Conservation (phyloP, 2,888 invertebrate species). For the Tridacna gigas region DNA sequence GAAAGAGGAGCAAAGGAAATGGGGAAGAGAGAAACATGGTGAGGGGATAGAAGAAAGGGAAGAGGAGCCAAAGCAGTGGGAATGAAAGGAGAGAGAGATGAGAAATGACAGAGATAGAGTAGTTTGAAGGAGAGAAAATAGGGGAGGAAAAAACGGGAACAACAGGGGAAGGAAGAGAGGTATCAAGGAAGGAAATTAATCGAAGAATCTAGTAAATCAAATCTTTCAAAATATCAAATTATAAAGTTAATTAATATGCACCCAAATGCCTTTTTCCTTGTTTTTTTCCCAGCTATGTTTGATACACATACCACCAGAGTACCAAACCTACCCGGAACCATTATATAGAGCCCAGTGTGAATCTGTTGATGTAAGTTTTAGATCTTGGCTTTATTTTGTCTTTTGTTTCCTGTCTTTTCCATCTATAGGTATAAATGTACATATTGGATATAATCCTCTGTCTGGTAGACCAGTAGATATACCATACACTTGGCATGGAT, state of each 20-base stretch:
- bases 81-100: constrained; percentile 15
- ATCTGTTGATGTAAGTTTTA: neutral
- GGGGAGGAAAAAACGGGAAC: neutral
- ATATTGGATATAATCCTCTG: neutral
- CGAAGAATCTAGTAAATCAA: too few species aligned
- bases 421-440: neutral
- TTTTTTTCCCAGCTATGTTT: neutral
- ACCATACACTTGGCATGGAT: too few species aligned
- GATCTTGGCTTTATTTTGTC: neutral
- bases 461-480: neutral
- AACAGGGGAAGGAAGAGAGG: too few species aligned
- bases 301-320: constrained; percentile 1
- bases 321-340: neutral
- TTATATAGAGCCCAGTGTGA: neutral
- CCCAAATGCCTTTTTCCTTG: too few species aligned
- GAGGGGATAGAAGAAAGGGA: neutral
- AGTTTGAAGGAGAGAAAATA: constrained; percentile 14
- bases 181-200: too few species aligned
- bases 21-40: constrained; percentile 2
- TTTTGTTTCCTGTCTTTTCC: neutral
- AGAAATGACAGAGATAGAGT: constrained; percentile 28
- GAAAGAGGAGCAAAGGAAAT: neutral
- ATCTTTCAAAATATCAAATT: too few species aligned
- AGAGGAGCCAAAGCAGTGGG: too few species aligned
- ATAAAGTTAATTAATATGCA: too few species aligned